Base-by-base conservation (phyloP, 2,888 invertebrate genomes). In the Netelia fuscicornis region DNA sequence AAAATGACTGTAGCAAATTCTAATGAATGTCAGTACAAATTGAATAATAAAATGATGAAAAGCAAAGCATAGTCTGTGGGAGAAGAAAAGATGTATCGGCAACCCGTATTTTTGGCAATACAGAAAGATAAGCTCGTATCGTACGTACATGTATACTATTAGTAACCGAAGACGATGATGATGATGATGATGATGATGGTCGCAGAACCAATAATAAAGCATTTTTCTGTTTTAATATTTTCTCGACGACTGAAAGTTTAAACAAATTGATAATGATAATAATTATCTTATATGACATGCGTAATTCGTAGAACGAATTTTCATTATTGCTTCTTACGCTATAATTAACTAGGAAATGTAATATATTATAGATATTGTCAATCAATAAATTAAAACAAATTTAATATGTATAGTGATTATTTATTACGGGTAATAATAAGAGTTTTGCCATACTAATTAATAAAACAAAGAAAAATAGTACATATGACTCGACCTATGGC, bases 1-100 rank as follows among this genome's bases (percentile, higher is more conserved):
- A 83, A 74, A 83, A 88, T 78, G 88, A 89, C 86, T 91, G 90
- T 91, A 92, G 90, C 83, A 90, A 91, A 92, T 92, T 92, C 90
- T 92, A 92, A 93, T 91, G 88, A 91, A 92, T 92, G 90, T 91
- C 92, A 93, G 93, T 93, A 93, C 93, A 93, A 93, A 93, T 92
- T 89, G 89, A 91, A 88, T 91, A 88, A 87, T 81, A 86, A 87
- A 85, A 84, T 64, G 48, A 75, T 85, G 79, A 86, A 90, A 75
- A 75, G 62, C 75, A 78, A 74, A 70, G 67, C 52, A 83, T 80
- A 87, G 86, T 87, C 87, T 88, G 88, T 87, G 85, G 81, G 23
- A 17, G 78, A 82, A 37, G 54, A 87, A 72, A 85, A 83, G 79
- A 77, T 62, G 44, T 82, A 81, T 89, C 86, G 87, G 87, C 80